Base-by-base conservation (phyloP, 1,140 invertebrate species). In the Monochamus saltuarius region DNA sequence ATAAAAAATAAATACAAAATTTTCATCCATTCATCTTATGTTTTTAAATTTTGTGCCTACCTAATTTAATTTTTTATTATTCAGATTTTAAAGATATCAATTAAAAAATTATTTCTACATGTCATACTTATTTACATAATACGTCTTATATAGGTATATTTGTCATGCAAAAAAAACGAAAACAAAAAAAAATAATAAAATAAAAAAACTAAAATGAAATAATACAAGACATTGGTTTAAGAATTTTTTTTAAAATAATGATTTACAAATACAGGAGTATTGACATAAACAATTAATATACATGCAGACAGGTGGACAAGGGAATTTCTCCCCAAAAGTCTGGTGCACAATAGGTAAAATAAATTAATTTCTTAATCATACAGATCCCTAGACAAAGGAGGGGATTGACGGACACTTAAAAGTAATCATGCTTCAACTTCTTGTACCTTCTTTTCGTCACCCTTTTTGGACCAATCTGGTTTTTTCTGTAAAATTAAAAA, bases 381-480 rank as follows among this genome's bases (percentile, higher is more conserved):
- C 34, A 51, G 14, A 17, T 35, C 29, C 49, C 49, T 35, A 29
- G 22, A 29, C 22, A 29, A n/a, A n/a, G n/a, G 22, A 29, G 22
- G 22, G 22, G 22, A 29, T 29, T 29, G 22, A 29, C 22, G 22
- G 22, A 29, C 22, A 29, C 2, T 6, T 14, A 10, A 50, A 13
- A 34, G 11, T 45, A 42, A 56, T 89, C 86, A 89, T 87, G 87
- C 88, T 81, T 90, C 88, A 78, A 86, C 88, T 79, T 91, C 89
- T 82, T 91, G 90, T 90, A 91, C 89, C 89, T 91, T 91, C 83
- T 89, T 88, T 73, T 87, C 86, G 75, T 90, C 89, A 75, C 88
- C 89, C 77, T 90, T 90, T 84, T 92, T 92, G 75, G 90, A 91
- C 90, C 90, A 92, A 81, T 92, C 90, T 71, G 90, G 89, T 82